phyloP scores from a whole-genome alignment of 2,113 vertebrate genomes.

The Willisornis vidua region DNA sequence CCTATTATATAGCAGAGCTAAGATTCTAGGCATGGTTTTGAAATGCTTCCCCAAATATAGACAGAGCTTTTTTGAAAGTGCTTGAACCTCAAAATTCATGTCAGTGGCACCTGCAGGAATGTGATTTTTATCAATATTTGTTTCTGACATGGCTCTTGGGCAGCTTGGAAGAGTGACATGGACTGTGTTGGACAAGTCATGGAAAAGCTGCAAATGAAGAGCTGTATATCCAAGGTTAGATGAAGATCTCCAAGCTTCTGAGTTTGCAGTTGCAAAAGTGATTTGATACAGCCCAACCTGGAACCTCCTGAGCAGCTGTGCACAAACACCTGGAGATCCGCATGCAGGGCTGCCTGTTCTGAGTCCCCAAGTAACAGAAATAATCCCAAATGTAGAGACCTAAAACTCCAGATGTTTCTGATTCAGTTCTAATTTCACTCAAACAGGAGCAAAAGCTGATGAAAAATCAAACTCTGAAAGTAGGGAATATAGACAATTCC shows the following conservation, averaged over 20 bases:
- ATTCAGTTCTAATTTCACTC: background rate
- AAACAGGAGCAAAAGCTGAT: background rate
- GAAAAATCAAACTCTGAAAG: background rate
- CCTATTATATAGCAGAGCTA: background rate
- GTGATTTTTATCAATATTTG: background rate
- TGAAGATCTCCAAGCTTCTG: background rate
- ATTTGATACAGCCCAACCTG: background rate
- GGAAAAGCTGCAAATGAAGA: background rate
- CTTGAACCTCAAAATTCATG: background rate
- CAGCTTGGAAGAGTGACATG: background rate
- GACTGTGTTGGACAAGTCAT: background rate
- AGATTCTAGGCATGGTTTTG: background rate
- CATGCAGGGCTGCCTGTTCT: background rate
- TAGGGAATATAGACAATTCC: background rate
- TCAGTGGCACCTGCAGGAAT: background rate
- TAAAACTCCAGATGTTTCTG: background rate
- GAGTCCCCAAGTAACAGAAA: background rate
- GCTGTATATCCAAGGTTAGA: background rate
- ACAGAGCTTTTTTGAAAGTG: background rate
- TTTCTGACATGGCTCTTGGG: background rate
- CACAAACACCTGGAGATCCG: background rate
- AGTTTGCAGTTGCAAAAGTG: background rate
- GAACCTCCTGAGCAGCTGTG: background rate
- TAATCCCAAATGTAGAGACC: background rate
- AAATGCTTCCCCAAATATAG: background rate